phyloP scores from a whole-genome alignment of 2,888 invertebrate species.

The Ischnus inquisitorius region DNA sequence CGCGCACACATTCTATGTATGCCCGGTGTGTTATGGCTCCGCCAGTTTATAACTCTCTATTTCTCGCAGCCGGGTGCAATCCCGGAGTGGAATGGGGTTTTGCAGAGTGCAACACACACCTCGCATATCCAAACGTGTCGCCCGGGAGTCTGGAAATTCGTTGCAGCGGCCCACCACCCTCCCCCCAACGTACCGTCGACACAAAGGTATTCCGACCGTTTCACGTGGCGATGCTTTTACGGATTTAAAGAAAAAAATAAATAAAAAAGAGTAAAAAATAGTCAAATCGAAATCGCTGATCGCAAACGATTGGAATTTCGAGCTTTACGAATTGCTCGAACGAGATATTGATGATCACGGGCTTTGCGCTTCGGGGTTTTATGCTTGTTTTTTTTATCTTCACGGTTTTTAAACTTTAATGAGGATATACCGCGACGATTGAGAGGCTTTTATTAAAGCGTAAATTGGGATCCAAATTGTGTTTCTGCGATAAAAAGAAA shows the following conservation, averaged over 20 bases:
- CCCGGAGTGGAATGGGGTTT: background rate
- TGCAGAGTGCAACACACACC: constrained; percentile 12
- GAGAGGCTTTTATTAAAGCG: background rate
- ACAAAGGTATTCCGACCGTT: constrained; percentile 9
- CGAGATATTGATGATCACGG: background rate
- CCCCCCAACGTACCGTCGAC: background rate
- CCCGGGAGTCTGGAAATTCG: constrained; percentile 39
- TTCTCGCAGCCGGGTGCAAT: constrained; percentile 27
- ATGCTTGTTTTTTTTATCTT: background rate
- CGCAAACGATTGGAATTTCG: background rate
- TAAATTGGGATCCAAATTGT: no score
- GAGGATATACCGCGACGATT: background rate
- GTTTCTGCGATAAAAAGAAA: no score
- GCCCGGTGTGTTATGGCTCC: constrained; percentile 3
- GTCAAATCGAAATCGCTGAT: background rate
- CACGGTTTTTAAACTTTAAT: background rate
- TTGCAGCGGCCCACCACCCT: background rate
- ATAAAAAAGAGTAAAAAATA: constrained; percentile 3
- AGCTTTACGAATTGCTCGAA: background rate
- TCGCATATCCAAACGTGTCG: background rate
- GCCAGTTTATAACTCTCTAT: constrained; percentile 63
- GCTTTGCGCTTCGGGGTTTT: constrained; percentile 2
- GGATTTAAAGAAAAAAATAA: constrained; percentile 9
- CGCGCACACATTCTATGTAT: constrained; percentile 25
- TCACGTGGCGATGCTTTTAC: constrained; percentile 1